Conservation (phyloP, 2,113 vertebrate genomes). For the Pithys albifrons region DNA sequence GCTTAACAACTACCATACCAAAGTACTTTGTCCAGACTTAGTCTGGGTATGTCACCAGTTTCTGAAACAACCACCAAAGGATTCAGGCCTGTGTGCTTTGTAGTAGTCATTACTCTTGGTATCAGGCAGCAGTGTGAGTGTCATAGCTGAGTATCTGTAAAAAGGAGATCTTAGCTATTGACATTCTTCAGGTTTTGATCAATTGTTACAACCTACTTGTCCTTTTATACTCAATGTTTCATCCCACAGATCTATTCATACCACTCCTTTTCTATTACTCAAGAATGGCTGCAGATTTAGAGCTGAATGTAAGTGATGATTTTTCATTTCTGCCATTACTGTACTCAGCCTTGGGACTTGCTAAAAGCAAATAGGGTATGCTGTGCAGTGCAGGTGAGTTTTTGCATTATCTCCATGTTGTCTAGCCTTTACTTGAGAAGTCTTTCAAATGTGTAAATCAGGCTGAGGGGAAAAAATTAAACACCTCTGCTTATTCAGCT, state of each 20-base stretch:
- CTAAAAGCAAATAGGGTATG: neutral
- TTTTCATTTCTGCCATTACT: slow-evolving; percentile 48
- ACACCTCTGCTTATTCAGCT: neutral
- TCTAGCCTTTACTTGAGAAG: neutral
- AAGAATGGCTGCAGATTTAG: neutral
- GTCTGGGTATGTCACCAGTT: neutral
- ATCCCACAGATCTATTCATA: neutral
- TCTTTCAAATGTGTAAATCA: slow-evolving; percentile 18
- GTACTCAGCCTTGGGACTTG: neutral
- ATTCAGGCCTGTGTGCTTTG: neutral
- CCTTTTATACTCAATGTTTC: neutral
- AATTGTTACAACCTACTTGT: neutral
- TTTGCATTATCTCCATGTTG: neutral
- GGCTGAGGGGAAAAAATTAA: neutral
- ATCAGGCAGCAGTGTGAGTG: neutral
- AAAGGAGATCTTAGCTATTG: neutral
- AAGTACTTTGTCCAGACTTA: neutral
- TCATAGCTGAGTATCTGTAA: neutral
- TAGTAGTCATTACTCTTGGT: neutral
- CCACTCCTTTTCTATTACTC: neutral
- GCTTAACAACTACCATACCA: neutral
- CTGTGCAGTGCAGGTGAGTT: neutral
- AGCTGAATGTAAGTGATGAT: slow-evolving; percentile 14
- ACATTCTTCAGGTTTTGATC: neutral
- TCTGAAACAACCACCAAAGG: neutral